These are phyloP conservation scores for Neocloeon triangulifer DNA, from an alignment of 1,140 invertebrate genomes.

Conservation along the genomic window DNA sequence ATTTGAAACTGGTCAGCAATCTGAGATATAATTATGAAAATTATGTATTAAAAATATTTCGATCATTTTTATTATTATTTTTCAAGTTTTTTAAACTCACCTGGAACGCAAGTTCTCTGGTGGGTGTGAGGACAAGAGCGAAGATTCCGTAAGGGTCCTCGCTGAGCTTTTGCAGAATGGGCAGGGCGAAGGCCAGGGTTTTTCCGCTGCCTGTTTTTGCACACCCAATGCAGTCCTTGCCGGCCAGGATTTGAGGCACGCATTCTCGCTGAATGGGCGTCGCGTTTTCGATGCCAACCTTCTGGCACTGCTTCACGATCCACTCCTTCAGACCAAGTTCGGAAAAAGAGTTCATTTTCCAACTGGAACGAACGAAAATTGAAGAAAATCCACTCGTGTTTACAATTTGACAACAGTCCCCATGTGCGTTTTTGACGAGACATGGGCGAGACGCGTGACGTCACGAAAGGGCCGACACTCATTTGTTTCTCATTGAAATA, in stretches of 20 bases:
- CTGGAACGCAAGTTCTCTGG: slow-evolving; percentile 81
- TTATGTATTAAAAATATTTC: slow-evolving; percentile 1
- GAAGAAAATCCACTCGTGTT: too few species aligned
- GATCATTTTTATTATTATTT: slow-evolving; percentile 1
- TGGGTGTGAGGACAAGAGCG: slow-evolving; percentile 87
- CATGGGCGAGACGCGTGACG: too few species aligned
- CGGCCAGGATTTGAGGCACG: slow-evolving; percentile 56
- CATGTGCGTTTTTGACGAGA: too few species aligned
- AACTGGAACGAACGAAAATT: too few species aligned
- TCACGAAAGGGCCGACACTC: too few species aligned
- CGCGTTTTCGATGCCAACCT: slow-evolving; percentile 14
- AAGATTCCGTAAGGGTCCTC: slow-evolving; percentile 88
- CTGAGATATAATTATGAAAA: slow-evolving; percentile 20
- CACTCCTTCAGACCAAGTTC: slow-evolving; percentile 18
- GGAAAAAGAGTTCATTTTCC: slow-evolving; percentile 12
- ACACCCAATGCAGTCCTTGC: slow-evolving; percentile 78
- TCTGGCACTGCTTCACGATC: slow-evolving; percentile 17
- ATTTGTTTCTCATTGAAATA: too few species aligned
- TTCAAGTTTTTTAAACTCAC: slow-evolving; percentile 13
- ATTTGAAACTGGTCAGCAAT: slow-evolving; percentile 85
- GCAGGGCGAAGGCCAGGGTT: slow-evolving; percentile 89
- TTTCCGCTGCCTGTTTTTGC: slow-evolving; percentile 97
- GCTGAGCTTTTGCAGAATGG: slow-evolving; percentile 75
- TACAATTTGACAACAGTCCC: too few species aligned
- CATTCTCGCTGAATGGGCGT: slow-evolving; percentile 70